Evolutionary conservation across 2,888 invertebrate genomes (phyloP), one percentile per base, ranked within the genome.

Genomic region (Icerya purchasi): DNA sequence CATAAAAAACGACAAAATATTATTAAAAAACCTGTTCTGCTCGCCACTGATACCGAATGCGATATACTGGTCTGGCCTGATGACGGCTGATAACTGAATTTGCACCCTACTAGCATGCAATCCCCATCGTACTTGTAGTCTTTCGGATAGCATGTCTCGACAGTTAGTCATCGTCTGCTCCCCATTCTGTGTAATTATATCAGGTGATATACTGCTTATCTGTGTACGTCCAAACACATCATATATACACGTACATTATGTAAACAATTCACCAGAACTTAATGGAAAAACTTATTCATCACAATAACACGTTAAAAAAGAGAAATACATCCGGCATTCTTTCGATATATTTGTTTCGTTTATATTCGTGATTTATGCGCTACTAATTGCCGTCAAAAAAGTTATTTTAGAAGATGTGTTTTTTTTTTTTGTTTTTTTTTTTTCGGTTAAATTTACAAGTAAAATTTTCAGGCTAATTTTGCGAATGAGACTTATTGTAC

Each of bases 91-190:
- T 53, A 91, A 70, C 36, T 84, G 83, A 58, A 92, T 81, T 68
- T 84, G 82, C 2, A 91, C 77, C 61, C 81, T 78, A 57, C 84
- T 82, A 69, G 77, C 61, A 72, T 76, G 76, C 57, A 86, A 72
- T 68, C 86, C 83, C 92, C 92, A 92, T 65, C 85, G 82, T 19
- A 92, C 84, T 74, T 91, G 90, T 61, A 92, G 73, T 64, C 84
- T 79, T 67, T 84, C 85, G 62, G 85, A 82, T 66, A 91, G 73
- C 65, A 91, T 77, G 71, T 90, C 88, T 63, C 86, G 82, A 72
- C 91, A 92, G 70, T 89, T 91, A 67, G 80, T 81, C 64, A 75
- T 68, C 62, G 75, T 71, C 3, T 72, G 73, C 64, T 73, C 73
- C 62, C 74, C 74, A 20, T 71, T 68, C 2, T 77, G 75, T 8